phyloP scores from a whole-genome alignment of 2,888 invertebrate species.

The Theodoxus fluviatilis region DNA sequence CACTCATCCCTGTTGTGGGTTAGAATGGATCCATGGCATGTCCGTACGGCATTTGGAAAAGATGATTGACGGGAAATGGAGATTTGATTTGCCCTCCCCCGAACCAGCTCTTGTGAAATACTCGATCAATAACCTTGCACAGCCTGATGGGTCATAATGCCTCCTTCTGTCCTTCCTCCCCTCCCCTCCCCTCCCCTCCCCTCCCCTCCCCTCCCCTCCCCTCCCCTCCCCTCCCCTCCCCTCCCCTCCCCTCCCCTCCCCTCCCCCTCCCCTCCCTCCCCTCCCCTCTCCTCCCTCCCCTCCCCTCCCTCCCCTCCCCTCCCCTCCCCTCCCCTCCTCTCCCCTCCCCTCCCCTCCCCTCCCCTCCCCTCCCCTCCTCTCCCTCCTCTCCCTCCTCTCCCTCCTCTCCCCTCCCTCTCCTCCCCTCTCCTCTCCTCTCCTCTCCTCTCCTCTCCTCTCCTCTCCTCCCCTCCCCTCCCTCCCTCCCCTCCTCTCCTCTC shows the following conservation, averaged over 20 bases:
- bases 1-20: too few relatives aligned
- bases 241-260: neutral
- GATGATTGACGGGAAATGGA: too few relatives aligned
- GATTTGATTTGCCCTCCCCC: too few relatives aligned
- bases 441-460: neutral
- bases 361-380: neutral
- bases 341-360: conserved; percentile 13
- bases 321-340: neutral
- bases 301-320: neutral
- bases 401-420: conserved; percentile 21
- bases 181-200: neutral
- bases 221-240: conserved; percentile 21
- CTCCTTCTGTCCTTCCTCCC: neutral
- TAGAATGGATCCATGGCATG: too few relatives aligned
- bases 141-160: too few relatives aligned
- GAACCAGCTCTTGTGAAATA: too few relatives aligned
- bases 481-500: neutral
- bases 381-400: neutral
- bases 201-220: neutral
- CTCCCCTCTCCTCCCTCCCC: neutral
- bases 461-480: neutral
- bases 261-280: conserved; percentile 20
- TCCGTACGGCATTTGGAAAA: too few relatives aligned
- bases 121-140: too few relatives aligned
- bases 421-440: neutral